phyloP scores from a whole-genome alignment of 2,797 vertebrate species.

The Semaprochilodus insignis region DNA sequence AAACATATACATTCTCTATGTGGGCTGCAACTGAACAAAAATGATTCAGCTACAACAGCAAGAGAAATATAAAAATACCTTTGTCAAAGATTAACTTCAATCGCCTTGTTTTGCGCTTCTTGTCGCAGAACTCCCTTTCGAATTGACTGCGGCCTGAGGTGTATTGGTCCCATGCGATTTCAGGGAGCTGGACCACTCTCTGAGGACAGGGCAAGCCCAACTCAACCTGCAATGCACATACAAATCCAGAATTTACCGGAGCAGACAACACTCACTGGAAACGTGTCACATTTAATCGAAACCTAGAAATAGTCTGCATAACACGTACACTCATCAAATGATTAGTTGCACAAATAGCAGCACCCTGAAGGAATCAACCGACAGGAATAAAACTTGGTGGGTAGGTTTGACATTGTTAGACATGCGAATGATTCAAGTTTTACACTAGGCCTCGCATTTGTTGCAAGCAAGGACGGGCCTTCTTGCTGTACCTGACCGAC shows the following conservation, averaged over 20 bases:
- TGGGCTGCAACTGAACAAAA: too few species aligned
- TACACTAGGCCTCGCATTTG: too few species aligned
- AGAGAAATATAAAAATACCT: constrained; percentile 72
- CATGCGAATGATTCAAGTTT: too few species aligned
- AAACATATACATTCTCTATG: too few species aligned
- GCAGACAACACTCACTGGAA: background rate
- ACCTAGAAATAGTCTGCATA: background rate
- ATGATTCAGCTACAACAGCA: background rate
- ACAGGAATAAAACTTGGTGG: too few species aligned
- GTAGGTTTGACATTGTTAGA: too few species aligned
- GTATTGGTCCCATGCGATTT: constrained; percentile 97
- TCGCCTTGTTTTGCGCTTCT: constrained; percentile 92
- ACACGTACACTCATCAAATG: too few species aligned
- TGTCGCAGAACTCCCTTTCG: constrained; percentile 94
- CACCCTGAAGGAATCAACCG: too few species aligned
- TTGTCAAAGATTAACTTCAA: constrained; percentile 96
- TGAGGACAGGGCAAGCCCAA: constrained; percentile 94
- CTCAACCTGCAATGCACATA: constrained; percentile 79
- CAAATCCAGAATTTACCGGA: background rate
- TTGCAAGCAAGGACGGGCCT: too few species aligned
- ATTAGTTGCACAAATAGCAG: too few species aligned
- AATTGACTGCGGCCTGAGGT: constrained; percentile 95
- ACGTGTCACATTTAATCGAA: background rate
- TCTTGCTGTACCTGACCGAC: too few species aligned
- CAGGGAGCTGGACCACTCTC: constrained; percentile 96